Evolutionary conservation across 2,797 vertebrate species (phyloP).

Genomic region (Tapera naevia): DNA sequence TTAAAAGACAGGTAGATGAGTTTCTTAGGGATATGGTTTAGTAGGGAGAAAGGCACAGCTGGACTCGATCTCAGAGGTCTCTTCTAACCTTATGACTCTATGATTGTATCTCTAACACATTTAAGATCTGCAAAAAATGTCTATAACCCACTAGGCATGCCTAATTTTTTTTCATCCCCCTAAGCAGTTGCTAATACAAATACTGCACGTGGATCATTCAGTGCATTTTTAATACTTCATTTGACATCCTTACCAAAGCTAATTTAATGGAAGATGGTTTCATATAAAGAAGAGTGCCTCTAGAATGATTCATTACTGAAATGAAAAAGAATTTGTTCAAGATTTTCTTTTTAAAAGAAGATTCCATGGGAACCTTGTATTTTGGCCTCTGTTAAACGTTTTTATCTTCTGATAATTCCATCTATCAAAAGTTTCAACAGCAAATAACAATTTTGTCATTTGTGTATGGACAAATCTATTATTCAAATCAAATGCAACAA

Average conservation of each 20-base stretch:
- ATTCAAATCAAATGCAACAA: neutral
- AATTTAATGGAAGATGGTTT: neutral
- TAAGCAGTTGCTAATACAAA: constrained; percentile 52
- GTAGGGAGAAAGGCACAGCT: no score
- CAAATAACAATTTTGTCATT: neutral
- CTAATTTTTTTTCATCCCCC: neutral
- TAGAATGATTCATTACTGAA: neutral
- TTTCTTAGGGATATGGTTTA: no score
- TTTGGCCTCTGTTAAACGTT: neutral
- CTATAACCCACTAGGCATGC: constrained; percentile 8
- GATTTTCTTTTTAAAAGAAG: neutral
- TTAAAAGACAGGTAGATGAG: no score
- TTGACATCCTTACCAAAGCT: neutral
- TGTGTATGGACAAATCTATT: neutral
- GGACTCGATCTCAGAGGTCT: no score
- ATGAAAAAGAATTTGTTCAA: neutral
- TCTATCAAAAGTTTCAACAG: neutral
- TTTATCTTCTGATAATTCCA: neutral
- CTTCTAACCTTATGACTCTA: no score
- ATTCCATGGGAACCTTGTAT: neutral
- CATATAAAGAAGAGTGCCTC: neutral
- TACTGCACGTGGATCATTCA: constrained; percentile 24
- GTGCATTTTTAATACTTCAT: constrained; percentile 13
- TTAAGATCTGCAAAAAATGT: neutral
- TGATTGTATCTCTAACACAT: no score